A percentile compares a stretch with the other conserved stretches of the same genome.
Conservation (phyloP, 92 coral and sea anemone genomes). For the Paragorgia papillata region DNA sequence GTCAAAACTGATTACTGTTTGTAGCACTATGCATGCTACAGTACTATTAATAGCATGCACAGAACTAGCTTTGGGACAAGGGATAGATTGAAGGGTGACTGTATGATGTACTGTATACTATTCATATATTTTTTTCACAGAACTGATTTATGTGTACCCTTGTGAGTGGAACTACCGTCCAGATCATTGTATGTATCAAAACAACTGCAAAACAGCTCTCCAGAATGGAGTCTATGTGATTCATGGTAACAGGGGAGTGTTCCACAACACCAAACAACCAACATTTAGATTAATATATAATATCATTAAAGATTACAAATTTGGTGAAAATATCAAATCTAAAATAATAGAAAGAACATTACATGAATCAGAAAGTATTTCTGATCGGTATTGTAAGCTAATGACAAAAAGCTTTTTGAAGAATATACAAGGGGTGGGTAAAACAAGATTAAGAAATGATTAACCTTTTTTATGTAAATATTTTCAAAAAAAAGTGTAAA, state of each 20-base stretch:
- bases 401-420: conserved; percentile 21
- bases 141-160: conserved; percentile 61
- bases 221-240: conserved; percentile 80
- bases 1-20: too few relatives aligned
- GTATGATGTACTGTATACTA: too few relatives aligned
- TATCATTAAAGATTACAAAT: conserved; percentile 57
- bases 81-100: too few relatives aligned
- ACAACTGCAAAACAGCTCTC: conserved; percentile 73
- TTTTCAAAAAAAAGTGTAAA: too few relatives aligned
- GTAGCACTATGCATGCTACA: too few relatives aligned
- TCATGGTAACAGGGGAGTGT: conserved; percentile 94
- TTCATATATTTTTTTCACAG: conserved; percentile 57
- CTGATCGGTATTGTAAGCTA: conserved; percentile 10
- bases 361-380: not conserved
- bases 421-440: conserved; percentile 3
- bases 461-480: too few relatives aligned
- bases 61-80: too few relatives aligned
- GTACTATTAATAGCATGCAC: too few relatives aligned
- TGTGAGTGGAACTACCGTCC: conserved; percentile 99
- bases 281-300: conserved; percentile 75
- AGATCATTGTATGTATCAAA: conserved; percentile 95
- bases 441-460: too few relatives aligned
- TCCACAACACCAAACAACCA: conserved; percentile 68
- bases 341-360: conserved; percentile 6
- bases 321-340: conserved; percentile 56